These are phyloP conservation scores for Mormyrus hasselquistii DNA, from an alignment of 2,797 vertebrate species.

Conservation along the genomic window DNA sequence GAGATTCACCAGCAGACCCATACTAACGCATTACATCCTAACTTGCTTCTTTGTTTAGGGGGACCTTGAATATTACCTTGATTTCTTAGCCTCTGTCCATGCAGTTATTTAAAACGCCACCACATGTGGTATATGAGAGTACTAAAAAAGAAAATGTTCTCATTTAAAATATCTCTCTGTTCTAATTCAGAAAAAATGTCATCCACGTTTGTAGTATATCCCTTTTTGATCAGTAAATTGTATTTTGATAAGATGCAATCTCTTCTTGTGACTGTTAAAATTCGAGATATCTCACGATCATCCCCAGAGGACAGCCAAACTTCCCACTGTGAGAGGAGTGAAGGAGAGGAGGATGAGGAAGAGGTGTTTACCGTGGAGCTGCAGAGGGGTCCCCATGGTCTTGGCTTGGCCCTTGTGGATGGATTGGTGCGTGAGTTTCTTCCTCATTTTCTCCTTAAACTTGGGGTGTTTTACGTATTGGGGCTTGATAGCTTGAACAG, in stretches of 20 bases:
- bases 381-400: conserved; percentile 53
- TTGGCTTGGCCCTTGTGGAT: conserved; percentile 64
- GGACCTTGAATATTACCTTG: neutral
- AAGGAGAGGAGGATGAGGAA: conserved; percentile 39
- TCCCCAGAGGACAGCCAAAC: conserved; percentile 10
- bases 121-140: neutral
- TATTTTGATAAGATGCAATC: neutral
- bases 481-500: neutral
- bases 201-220: neutral
- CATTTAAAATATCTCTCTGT: neutral
- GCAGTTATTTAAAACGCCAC: neutral
- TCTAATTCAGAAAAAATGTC: neutral
- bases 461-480: neutral
- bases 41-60: neutral
- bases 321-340: conserved; percentile 19
- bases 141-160: neutral
- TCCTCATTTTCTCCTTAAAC: neutral
- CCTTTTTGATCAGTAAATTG: neutral
- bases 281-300: neutral
- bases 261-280: neutral
- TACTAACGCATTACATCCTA: neutral
- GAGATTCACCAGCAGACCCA: neutral
- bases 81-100: neutral
- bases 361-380: conserved; percentile 65
- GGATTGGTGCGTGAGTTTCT: conserved; percentile 53